Conservation (phyloP, 92 coral and sea anemone species). For the Parazoanthus darwini region DNA sequence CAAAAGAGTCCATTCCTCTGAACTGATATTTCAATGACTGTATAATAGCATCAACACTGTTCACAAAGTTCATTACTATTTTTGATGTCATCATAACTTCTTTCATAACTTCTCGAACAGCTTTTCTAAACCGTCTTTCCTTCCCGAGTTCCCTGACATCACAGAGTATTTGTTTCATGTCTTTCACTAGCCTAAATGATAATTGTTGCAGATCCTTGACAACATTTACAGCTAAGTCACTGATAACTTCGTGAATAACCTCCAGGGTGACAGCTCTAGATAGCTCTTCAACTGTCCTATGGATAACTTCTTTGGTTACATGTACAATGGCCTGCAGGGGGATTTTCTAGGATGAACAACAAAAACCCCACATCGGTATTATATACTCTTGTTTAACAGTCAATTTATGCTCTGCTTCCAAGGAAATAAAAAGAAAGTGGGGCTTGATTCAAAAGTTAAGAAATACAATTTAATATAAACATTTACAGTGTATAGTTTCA, state of each 20-base stretch:
- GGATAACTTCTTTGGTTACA: conserved; percentile 68
- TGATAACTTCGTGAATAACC: conserved; percentile 63
- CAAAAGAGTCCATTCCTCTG: conserved; percentile 28
- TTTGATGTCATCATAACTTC: conserved; percentile 67
- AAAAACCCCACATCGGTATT: conserved; percentile 64
- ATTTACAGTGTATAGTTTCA: too few relatives aligned
- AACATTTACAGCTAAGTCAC: conserved; percentile 68
- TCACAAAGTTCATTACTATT: conserved; percentile 80
- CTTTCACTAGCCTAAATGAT: conserved; percentile 71
- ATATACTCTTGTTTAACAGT: neutral
- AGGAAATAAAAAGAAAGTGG: too few relatives aligned
- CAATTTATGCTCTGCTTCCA: neutral
- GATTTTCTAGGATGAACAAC: conserved; percentile 75
- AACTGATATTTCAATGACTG: conserved; percentile 54
- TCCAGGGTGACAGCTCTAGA: conserved; percentile 64
- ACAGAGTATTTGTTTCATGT: conserved; percentile 66
- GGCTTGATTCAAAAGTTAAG: neutral
- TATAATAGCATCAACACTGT: conserved; percentile 69
- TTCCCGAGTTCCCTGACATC: conserved; percentile 69
- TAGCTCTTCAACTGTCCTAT: conserved; percentile 59
- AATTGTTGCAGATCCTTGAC: conserved; percentile 85
- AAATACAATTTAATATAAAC: too few relatives aligned
- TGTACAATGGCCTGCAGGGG: conserved; percentile 77
- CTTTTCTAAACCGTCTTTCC: conserved; percentile 54
- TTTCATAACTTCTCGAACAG: conserved; percentile 69